These are phyloP conservation scores for Drosophila rellima DNA, from an alignment of 2,888 invertebrate genomes.

Conservation along the genomic window DNA sequence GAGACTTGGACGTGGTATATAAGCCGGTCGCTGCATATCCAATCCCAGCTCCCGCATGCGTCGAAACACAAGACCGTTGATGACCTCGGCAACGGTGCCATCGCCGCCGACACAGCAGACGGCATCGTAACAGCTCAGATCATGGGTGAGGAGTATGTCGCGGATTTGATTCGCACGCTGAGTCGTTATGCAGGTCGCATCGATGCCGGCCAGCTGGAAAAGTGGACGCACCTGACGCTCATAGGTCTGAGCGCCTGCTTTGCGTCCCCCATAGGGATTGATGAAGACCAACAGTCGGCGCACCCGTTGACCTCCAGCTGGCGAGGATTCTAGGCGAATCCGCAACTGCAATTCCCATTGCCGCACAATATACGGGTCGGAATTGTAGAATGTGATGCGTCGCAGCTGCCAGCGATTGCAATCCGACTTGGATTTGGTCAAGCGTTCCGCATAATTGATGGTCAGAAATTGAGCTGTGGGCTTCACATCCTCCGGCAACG, in stretches of 20 bases:
- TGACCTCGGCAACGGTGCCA: constrained; percentile 93
- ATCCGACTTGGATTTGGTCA: constrained; percentile 85
- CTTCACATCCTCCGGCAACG: constrained; percentile 35
- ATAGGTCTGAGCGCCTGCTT: constrained; percentile 90
- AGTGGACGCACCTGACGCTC: constrained; percentile 90
- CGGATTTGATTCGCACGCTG: constrained; percentile 92
- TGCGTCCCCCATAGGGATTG: constrained; percentile 94
- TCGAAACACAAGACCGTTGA: constrained; percentile 90
- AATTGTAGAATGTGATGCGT: constrained; percentile 87
- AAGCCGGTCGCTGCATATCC: constrained; percentile 78
- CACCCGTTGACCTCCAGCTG: constrained; percentile 86
- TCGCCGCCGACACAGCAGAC: constrained; percentile 94
- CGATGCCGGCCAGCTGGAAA: constrained; percentile 89
- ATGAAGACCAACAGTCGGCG: constrained; percentile 91
- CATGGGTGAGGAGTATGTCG: constrained; percentile 88
- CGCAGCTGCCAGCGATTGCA: constrained; percentile 88
- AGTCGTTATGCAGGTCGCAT: constrained; percentile 89
- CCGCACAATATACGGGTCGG: constrained; percentile 88
- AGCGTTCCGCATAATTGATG: constrained; percentile 88
- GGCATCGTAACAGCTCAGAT: constrained; percentile 88
- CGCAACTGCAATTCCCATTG: constrained; percentile 88
- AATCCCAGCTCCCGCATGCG: constrained; percentile 81
- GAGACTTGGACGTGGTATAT: constrained; percentile 85
- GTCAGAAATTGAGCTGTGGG: constrained; percentile 86
- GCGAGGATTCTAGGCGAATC: constrained; percentile 75